Conservation (phyloP, 2,797 vertebrate genomes). For the Gallirallus australis region DNA sequence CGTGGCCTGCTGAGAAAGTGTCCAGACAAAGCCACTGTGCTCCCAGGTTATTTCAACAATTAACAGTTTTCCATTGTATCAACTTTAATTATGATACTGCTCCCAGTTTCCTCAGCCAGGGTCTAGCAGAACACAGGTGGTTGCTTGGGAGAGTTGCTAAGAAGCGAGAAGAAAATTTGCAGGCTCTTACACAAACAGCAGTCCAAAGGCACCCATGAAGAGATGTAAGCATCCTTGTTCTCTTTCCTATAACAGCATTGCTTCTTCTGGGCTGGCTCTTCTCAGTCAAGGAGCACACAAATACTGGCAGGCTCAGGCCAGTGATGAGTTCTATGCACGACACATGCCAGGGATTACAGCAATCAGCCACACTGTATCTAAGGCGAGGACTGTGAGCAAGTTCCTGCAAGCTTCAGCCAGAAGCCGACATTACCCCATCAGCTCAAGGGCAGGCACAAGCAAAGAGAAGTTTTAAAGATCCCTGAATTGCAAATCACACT, state of each 20-base stretch:
- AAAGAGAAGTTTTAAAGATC: not conserved
- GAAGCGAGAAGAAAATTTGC: not conserved
- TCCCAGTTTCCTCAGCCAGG: not conserved
- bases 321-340: not conserved
- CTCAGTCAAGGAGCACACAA: not conserved
- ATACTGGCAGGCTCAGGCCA: not conserved
- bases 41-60: not conserved
- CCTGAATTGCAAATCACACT: not conserved
- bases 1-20: not conserved
- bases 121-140: not conserved
- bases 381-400: not conserved
- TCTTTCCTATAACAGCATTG: too few relatives aligned
- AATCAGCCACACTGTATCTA: not conserved
- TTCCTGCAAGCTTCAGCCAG: not conserved
- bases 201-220: too few relatives aligned
- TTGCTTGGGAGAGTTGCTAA: not conserved
- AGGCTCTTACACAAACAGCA: rapidly evolving
- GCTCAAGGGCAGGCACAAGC: not conserved
- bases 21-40: not conserved
- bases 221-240: too few relatives aligned
- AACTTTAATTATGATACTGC: not conserved
- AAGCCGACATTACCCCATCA: not conserved
- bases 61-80: not conserved
- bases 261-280: not conserved
- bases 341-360: not conserved